Conservation (phyloP, 2,113 vertebrate species). For the Motacilla tschutschensis region DNA sequence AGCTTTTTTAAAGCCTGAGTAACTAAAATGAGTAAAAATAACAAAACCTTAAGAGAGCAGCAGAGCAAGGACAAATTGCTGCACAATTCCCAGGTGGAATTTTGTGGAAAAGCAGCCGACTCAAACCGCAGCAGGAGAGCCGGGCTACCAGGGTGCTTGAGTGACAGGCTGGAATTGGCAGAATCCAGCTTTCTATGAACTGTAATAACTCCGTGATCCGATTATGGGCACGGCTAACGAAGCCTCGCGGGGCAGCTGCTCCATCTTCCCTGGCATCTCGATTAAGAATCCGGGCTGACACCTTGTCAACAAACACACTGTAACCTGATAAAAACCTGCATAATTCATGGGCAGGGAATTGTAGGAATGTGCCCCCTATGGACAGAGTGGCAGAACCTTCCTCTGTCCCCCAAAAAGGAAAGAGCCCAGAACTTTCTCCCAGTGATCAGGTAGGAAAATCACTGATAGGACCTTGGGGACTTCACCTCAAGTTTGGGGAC, state of each 20-base stretch:
- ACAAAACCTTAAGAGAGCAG: background rate
- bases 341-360: background rate
- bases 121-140: background rate
- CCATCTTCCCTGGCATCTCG: background rate
- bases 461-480: no score
- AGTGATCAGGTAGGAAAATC: no score
- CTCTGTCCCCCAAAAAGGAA: no score
- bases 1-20: background rate
- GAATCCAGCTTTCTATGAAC: background rate
- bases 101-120: background rate
- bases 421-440: no score
- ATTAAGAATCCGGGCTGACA: background rate
- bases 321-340: background rate
- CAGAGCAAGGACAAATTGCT: background rate
- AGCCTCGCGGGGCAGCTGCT: background rate
- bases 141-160: background rate
- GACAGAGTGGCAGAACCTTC: no score
- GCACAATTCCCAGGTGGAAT: background rate
- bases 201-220: conserved; percentile 19
- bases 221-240: background rate
- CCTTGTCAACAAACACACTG: background rate
- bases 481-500: no score
- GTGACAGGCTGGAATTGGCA: background rate
- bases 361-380: no score
- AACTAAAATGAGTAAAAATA: background rate